phyloP scores from a whole-genome alignment of 2,888 invertebrate genomes.

The Stenchaetothrips biformis region DNA sequence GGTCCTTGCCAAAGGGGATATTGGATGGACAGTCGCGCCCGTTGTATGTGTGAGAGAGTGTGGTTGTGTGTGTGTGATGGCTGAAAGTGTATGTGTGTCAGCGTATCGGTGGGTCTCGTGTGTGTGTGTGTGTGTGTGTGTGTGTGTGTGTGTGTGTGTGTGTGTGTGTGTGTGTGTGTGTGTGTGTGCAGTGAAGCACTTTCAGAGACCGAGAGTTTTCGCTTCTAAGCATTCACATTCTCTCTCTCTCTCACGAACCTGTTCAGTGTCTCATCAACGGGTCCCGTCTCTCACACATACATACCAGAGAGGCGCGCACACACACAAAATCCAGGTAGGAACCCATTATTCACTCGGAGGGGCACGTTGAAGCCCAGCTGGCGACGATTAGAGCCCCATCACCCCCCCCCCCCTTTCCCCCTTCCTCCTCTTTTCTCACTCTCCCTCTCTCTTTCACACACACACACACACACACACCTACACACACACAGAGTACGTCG shows the following conservation, averaged over 20 bases:
- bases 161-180: conserved; percentile 13
- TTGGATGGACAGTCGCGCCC: too few species aligned
- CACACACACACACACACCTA: neutral
- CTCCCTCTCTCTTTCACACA: neutral
- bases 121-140: conserved; percentile 2
- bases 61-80: neutral
- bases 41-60: neutral
- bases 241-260: conserved; percentile 29
- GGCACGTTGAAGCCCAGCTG: neutral
- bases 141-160: neutral
- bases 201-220: too few species aligned
- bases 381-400: neutral
- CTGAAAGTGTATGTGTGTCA: neutral
- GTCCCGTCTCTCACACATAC: neutral
- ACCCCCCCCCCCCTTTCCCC: neutral
- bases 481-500: neutral
- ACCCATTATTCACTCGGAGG: neutral
- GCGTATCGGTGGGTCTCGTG: too few species aligned
- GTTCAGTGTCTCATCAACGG: conserved; percentile 22
- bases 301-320: neutral
- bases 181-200: too few species aligned
- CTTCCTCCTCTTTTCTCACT: neutral
- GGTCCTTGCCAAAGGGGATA: too few species aligned
- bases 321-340: conserved; percentile 4
- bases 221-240: conserved; percentile 1